Evolutionary conservation across 2,113 vertebrate species (phyloP).

Genomic region (Melanotaenia duboulayi): DNA sequence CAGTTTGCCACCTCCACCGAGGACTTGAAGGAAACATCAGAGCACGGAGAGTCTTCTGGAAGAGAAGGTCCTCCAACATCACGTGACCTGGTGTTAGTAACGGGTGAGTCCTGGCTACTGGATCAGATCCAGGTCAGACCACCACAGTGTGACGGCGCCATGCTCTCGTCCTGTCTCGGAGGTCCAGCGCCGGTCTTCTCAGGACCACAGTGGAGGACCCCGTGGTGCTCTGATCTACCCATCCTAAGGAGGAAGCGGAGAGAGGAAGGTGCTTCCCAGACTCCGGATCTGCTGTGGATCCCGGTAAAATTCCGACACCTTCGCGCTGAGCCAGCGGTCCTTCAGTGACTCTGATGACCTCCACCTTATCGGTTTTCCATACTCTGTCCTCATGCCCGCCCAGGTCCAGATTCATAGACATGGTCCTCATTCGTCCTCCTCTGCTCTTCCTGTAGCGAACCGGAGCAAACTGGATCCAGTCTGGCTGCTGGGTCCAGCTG

Average conservation of each 20-base stretch:
- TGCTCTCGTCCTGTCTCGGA: slow-evolving; percentile 83
- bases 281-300: slow-evolving; percentile 7
- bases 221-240: slow-evolving; percentile 54
- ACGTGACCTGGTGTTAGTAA: no score
- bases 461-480: slow-evolving; percentile 76
- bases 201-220: slow-evolving; percentile 80
- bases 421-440: slow-evolving; percentile 69
- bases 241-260: slow-evolving; percentile 24
- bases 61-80: no score
- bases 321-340: slow-evolving; percentile 1
- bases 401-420: slow-evolving; percentile 76
- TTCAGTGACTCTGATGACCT: slow-evolving; percentile 54
- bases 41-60: no score
- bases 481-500: slow-evolving; percentile 29
- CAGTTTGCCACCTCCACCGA: no score
- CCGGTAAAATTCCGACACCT: background rate
- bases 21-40: no score
- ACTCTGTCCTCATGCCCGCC: slow-evolving; percentile 24
- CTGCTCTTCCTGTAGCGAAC: slow-evolving; percentile 83
- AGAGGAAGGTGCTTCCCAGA: background rate
- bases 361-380: slow-evolving; percentile 44
- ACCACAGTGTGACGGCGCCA: slow-evolving; percentile 90
- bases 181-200: slow-evolving; percentile 81
- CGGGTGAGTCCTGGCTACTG: no score
- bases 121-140: slow-evolving; percentile 56